Evolutionary conservation across 2,797 vertebrate genomes (phyloP), one percentile per base, ranked within the genome.

Genomic region (Columba guinea): DNA sequence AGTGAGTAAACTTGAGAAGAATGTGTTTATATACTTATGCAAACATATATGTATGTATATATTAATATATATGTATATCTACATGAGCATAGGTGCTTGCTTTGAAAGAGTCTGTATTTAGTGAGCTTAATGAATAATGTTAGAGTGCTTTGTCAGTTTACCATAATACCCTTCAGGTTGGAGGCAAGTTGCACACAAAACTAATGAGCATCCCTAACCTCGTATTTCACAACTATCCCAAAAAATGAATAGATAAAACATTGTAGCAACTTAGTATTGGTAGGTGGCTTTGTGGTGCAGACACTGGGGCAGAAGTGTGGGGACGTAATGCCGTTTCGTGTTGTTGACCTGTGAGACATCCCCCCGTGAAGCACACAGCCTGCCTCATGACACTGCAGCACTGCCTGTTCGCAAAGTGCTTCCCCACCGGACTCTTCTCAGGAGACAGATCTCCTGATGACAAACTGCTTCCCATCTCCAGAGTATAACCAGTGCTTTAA

Each of bases 151-250:
- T 78, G 39, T 63, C 59, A 78, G 44, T 59, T 87, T 46, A 46
- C 44, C 24, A n/a, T 30, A 21, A n/a, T 49, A 68, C 69, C 9
- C 27, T 82, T 93, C 12, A 6, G 5, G 10, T 32, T 12, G 3
- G 35, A 73, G 35, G 48, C 24, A 80, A 44, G 23, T 10, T 84
- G 37, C 84, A 53, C 21, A 35, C 34, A 46, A 63, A 70, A 39
- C 13, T 34, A 27, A 34, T 13, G 20, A 73, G n/a, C 49, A 68
- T 82, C 48, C 48, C 55, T 69, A 41, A 60, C 35, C 27, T 82
- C 2, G 4, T 0, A 0, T 51, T 86, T 90, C 68, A 69, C 41
- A 89, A 34, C 21, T 59, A 48, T 46, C 13, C 18, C n/a, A 26
- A 39, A 68, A 82, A 48, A 37, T 28, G 68, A 46, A 75, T 23